Conservation (phyloP, 2,888 invertebrate genomes). For the Scelioninae gen. 1 region DNA sequence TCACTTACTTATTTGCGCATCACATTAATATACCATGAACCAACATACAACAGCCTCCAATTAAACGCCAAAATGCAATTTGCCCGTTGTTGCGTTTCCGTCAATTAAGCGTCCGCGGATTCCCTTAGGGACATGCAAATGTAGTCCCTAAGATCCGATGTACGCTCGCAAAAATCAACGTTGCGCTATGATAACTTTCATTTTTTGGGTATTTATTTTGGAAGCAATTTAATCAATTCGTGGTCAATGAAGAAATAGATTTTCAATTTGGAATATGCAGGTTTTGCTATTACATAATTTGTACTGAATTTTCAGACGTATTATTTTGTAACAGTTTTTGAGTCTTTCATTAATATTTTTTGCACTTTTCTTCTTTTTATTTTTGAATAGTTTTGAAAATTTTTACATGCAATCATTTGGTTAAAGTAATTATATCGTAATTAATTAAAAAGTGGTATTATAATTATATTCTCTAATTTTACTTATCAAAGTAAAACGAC, state of each 20-base stretch:
- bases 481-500: too few relatives aligned
- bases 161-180: constrained; percentile 32
- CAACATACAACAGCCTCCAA: constrained; percentile 49
- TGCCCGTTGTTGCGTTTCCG: constrained; percentile 37
- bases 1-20: constrained; percentile 60
- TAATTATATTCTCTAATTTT: too few relatives aligned
- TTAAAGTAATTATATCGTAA: too few relatives aligned
- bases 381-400: too few relatives aligned
- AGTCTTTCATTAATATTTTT: too few relatives aligned
- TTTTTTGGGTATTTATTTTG: constrained; percentile 2
- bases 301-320: too few relatives aligned
- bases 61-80: constrained; percentile 51
- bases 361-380: too few relatives aligned
- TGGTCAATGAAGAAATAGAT: not conserved
- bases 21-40: constrained; percentile 41
- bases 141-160: constrained; percentile 18
- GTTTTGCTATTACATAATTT: constrained; percentile 11
- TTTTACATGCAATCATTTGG: too few relatives aligned
- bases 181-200: constrained; percentile 11
- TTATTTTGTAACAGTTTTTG: too few relatives aligned
- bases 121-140: constrained; percentile 42
- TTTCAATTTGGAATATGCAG: constrained; percentile 23
- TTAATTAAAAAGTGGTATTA: too few relatives aligned
- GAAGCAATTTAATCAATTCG: constrained; percentile 13
- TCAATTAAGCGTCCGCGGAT: constrained; percentile 44